A percentile compares a stretch with the other conserved stretches of the same genome.
Evolutionary conservation across 2,888 invertebrate species (phyloP).

Genomic region (Clanis bilineata): DNA sequence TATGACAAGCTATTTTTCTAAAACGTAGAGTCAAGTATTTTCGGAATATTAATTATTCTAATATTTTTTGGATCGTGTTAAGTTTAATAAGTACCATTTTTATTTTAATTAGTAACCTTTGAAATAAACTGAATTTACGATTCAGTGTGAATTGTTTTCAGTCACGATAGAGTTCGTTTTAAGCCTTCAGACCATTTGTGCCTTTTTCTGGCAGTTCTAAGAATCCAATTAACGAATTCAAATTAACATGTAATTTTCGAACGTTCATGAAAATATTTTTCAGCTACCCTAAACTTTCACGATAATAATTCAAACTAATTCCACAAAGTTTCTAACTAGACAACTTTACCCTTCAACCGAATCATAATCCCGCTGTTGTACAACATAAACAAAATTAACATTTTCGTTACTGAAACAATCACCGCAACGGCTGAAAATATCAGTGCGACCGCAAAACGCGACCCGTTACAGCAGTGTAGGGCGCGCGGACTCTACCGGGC

Average conservation of each 20-base stretch:
- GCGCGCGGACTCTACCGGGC: background rate
- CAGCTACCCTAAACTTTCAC: background rate
- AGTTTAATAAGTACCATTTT: background rate
- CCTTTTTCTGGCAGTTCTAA: too few relatives aligned
- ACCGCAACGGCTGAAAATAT: background rate
- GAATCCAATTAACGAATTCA: background rate
- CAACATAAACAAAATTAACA: conserved; percentile 7
- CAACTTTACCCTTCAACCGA: background rate
- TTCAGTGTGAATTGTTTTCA: background rate
- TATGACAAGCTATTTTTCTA: too few relatives aligned
- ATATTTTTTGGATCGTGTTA: background rate
- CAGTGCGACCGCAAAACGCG: conserved; percentile 8
- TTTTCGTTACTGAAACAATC: conserved; percentile 9
- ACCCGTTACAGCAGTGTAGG: background rate
- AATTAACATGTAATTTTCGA: background rate
- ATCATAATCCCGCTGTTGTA: background rate
- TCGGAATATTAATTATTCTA: background rate
- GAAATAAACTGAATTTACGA: background rate
- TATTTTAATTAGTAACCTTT: background rate
- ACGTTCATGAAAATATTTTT: background rate
- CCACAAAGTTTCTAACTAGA: background rate
- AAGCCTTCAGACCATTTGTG: background rate
- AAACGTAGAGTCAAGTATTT: too few relatives aligned
- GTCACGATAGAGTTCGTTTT: background rate
- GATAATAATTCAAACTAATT: background rate